Conservation (phyloP, 2,888 invertebrate genomes). For the Salticus scenicus region DNA sequence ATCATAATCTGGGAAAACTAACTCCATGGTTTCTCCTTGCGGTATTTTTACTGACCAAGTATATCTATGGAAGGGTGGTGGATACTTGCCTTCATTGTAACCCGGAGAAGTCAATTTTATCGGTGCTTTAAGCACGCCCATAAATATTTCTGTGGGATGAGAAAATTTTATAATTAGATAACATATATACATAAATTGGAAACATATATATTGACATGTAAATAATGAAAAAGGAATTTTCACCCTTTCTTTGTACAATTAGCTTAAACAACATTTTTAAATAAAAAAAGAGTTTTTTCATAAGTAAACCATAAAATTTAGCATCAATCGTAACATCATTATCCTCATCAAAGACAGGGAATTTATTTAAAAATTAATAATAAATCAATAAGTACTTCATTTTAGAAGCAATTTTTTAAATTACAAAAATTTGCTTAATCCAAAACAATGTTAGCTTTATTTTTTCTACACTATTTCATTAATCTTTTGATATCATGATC, state of each 20-base stretch:
- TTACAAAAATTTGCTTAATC: too few relatives aligned
- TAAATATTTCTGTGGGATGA: constrained; percentile 67
- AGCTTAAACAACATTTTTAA: too few relatives aligned
- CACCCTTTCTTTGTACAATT: not conserved
- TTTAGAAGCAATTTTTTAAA: too few relatives aligned
- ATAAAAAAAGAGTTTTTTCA: too few relatives aligned
- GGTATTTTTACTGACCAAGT: constrained; percentile 72
- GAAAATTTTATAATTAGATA: not conserved
- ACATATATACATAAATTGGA: not conserved
- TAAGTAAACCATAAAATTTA: too few relatives aligned
- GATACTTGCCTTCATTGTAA: constrained; percentile 70
- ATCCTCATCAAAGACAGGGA: too few relatives aligned
- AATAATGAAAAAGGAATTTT: not conserved
- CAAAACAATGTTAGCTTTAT: too few relatives aligned
- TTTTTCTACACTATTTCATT: too few relatives aligned
- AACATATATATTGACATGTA: not conserved
- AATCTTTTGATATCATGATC: too few relatives aligned
- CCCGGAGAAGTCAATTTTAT: constrained; percentile 71
- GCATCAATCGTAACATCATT: too few relatives aligned
- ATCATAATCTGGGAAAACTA: constrained; percentile 73
- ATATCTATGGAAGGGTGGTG: constrained; percentile 72
- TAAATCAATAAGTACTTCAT: too few relatives aligned
- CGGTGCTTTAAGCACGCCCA: constrained; percentile 71
- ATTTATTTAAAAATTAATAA: too few relatives aligned
- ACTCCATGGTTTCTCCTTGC: constrained; percentile 71